These are phyloP conservation scores for Yponomeuta malinellus DNA, from an alignment of 2,888 invertebrate species.

Conservation along the genomic window DNA sequence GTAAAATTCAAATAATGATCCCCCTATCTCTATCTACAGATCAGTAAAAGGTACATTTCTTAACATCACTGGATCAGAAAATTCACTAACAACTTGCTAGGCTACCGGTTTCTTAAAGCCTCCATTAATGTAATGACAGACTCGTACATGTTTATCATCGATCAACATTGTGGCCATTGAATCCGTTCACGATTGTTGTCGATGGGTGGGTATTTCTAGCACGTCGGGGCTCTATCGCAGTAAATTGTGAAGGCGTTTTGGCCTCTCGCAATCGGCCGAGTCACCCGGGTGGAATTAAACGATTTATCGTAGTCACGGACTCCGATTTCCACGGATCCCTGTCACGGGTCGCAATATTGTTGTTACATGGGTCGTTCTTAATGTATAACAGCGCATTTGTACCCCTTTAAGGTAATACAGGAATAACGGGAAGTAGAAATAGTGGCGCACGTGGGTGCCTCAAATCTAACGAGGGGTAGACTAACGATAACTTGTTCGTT, in stretches of 20 bases:
- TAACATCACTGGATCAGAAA: too few species aligned
- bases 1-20: too few species aligned
- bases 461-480: not conserved
- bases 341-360: constrained; percentile 49
- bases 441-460: not conserved
- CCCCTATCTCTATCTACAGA: too few species aligned
- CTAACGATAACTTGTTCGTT: not conserved
- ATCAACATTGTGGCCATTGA: constrained; percentile 6
- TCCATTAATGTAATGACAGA: not conserved
- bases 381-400: constrained; percentile 33
- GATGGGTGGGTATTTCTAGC: constrained; percentile 6
- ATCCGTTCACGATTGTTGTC: constrained; percentile 5
- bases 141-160: not conserved
- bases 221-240: constrained; percentile 33
- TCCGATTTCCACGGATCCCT: constrained; percentile 50
- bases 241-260: constrained; percentile 55
- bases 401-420: constrained; percentile 20
- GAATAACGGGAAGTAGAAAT: not conserved
- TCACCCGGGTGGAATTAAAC: constrained; percentile 68
- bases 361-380: constrained; percentile 36
- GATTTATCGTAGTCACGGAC: constrained; percentile 67
- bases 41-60: too few species aligned
- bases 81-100: too few species aligned
- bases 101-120: not conserved
- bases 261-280: constrained; percentile 61